Conservation (phyloP, 1,140 invertebrate genomes). For the Drosophila nigromelanica region DNA sequence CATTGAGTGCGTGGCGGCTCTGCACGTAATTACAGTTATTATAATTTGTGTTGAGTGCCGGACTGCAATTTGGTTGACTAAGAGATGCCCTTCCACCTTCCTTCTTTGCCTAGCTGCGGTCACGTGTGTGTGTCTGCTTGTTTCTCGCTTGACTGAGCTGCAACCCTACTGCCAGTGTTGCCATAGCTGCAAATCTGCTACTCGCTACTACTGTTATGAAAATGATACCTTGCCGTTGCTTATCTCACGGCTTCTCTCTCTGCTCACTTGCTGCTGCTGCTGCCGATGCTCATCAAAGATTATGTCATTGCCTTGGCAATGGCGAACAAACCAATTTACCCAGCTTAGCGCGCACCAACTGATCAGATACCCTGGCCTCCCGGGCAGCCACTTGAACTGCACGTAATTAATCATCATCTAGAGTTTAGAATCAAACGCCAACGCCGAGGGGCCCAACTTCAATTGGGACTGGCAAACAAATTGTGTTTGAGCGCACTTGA, state of each 20-base stretch:
- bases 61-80: conserved; percentile 35
- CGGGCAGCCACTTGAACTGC: conserved; percentile 46
- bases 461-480: conserved; percentile 48
- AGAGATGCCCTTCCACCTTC: conserved; percentile 20
- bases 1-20: conserved; percentile 12
- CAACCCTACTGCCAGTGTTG: conserved; percentile 41
- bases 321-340: conserved; percentile 53
- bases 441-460: conserved; percentile 26
- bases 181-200: conserved; percentile 58
- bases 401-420: conserved; percentile 77
- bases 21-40: conserved; percentile 78
- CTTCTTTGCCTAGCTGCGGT: not conserved
- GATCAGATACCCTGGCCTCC: conserved; percentile 7
- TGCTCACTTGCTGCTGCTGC: not conserved
- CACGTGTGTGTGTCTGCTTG: conserved; percentile 64
- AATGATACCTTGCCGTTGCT: conserved; percentile 64
- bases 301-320: conserved; percentile 66
- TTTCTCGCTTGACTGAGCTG: conserved; percentile 65
- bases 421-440: conserved; percentile 64
- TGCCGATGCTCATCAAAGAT: conserved; percentile 55
- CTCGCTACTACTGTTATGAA: conserved; percentile 23
- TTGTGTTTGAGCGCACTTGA: conserved; percentile 69
- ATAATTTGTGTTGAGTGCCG: conserved; percentile 80
- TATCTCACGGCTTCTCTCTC: conserved; percentile 57
- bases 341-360: conserved; percentile 40